Base-by-base conservation (phyloP, 2,113 vertebrate species). In the Romanogobio albipinnatus region DNA sequence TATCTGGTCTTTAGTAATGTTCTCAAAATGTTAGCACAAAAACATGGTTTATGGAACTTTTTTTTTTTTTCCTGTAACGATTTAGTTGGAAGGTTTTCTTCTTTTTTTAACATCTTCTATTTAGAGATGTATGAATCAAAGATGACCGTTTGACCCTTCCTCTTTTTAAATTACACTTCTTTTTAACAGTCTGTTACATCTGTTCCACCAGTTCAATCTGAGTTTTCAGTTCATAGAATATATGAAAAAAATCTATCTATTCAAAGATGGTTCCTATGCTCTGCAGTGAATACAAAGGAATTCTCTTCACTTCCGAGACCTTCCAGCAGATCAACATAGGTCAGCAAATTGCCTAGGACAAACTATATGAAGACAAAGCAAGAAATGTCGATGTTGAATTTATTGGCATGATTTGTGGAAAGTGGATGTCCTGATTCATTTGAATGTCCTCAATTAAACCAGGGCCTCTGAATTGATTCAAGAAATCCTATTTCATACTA, bases 301-400 rank as follows among this genome's bases (percentile, higher is more conserved):
- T 96, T 74, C 92, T 95, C 0, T 79, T 96, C 70, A 92, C 92
- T 0, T 85, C 91, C 59, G 92, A 91, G 68, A 91, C 85, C 11
- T 96, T 95, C 90, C 95, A 95, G 92, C 94, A 96, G 89, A 92
- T 96, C 90, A 87, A 88, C 1, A 88, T 89, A 95, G 95, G 95
- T 96, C 80, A 86, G 75, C 24, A 45, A 33, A n/a, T 2, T 14
- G 19, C 15, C 26, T 36, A 53, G 2, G 24, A n/a, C n/a, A 68
- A 36, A 15, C 47, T 9, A n/a, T 43, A 74, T 8, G 13, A 47
- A 74, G 71, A 49, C 43, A 45, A 51, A 17, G 13, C n/a, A 51
- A 13, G 11, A 49, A 24, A 45, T 73, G 5, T 24, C 22, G 5
- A 2, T 45, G 39, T 9, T 13, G 39, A 13, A 45, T 45, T 45